These are phyloP conservation scores for Sialia sialis DNA, from an alignment of 2,113 vertebrate genomes.

Conservation along the genomic window DNA sequence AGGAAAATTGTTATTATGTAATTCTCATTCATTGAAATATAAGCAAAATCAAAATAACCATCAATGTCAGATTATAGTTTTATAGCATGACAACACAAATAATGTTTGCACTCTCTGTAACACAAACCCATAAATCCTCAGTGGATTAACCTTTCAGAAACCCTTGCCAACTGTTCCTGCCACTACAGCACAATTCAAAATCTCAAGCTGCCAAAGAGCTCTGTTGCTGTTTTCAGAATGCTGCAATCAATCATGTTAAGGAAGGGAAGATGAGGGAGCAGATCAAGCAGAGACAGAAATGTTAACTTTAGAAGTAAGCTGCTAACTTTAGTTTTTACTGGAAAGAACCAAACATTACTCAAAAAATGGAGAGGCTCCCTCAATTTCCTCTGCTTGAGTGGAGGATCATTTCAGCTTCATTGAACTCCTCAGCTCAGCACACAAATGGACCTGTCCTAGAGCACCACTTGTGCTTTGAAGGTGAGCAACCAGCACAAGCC, in stretches of 20 bases:
- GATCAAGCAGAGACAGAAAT: conserved; percentile 35
- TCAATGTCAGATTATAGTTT: conserved; percentile 59
- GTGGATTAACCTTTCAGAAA: conserved; percentile 60
- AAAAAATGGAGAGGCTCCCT: not conserved
- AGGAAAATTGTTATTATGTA: not conserved
- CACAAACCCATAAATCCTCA: conserved; percentile 53
- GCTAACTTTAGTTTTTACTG: not conserved
- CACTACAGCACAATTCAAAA: conserved; percentile 59
- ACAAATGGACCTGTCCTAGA: not conserved
- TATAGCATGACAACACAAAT: conserved; percentile 46
- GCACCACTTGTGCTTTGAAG: not conserved
- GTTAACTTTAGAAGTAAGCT: not conserved
- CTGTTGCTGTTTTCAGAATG: conserved; percentile 50
- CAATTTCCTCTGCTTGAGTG: not conserved
- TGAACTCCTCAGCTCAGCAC: not conserved
- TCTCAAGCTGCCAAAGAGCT: conserved; percentile 53
- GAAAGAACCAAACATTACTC: not conserved
- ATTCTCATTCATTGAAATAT: conserved; percentile 37
- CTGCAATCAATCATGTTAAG: conserved; percentile 51
- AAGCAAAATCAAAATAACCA: conserved; percentile 62
- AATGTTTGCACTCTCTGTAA: conserved; percentile 37
- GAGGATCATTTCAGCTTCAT: not conserved
- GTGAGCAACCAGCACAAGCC: not conserved
- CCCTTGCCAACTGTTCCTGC: conserved; percentile 53
- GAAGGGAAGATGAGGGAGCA: conserved; percentile 46